Evolutionary conservation across 2,797 vertebrate species (phyloP).

Genomic region (Muscicapa striata): DNA sequence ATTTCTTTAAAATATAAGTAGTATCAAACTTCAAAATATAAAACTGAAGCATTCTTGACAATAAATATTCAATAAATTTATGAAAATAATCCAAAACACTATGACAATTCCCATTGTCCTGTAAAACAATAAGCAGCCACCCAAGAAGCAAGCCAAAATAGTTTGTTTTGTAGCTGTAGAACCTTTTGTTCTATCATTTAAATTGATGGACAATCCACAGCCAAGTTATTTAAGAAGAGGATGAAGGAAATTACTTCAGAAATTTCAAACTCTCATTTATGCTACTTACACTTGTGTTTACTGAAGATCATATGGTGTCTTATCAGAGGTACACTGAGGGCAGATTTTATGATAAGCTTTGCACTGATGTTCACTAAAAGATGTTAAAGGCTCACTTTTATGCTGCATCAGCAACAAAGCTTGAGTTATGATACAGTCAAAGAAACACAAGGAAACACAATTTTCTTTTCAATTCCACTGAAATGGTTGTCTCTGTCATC

Average conservation of each 20-base stretch:
- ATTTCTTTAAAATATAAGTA: conserved; percentile 28
- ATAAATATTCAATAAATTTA: conserved; percentile 58
- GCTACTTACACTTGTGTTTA: background rate
- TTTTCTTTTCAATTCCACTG: background rate
- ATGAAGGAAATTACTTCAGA: conserved; percentile 7
- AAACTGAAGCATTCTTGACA: conserved; percentile 19
- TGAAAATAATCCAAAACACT: conserved; percentile 43
- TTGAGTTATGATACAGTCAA: background rate
- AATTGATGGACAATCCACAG: background rate
- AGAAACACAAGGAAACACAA: background rate
- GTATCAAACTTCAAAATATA: conserved; percentile 26
- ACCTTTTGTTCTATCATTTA: conserved; percentile 52
- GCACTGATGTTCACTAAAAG: background rate
- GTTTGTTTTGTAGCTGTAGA: conserved; percentile 45
- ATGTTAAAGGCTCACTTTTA: background rate
- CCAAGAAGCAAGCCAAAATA: conserved; percentile 62
- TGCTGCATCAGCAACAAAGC: background rate
- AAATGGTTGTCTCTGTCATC: background rate
- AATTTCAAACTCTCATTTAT: background rate
- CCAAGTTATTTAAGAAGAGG: conserved; percentile 4
- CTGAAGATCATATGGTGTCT: background rate
- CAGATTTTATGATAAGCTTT: background rate
- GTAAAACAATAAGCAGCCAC: conserved; percentile 55
- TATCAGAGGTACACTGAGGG: background rate
- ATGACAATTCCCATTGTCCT: conserved; percentile 56